phyloP scores from a whole-genome alignment of 2,113 vertebrate genomes.

The Marmota monax region DNA sequence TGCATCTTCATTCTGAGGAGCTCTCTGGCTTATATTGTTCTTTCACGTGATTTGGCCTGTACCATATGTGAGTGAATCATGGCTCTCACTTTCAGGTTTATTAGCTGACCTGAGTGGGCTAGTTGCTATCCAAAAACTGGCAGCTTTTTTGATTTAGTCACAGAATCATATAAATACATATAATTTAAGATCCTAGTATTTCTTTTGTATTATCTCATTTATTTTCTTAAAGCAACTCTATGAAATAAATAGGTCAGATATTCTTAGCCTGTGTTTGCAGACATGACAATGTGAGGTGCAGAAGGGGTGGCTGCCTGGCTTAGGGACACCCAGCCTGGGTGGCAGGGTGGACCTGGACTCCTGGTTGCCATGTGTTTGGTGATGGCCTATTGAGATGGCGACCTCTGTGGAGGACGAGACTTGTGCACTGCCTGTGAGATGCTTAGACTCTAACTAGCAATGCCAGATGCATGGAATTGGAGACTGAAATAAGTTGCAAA shows the following conservation, averaged over 20 bases:
- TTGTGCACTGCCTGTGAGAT: background rate
- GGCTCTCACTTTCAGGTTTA: background rate
- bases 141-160: background rate
- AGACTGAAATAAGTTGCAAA: background rate
- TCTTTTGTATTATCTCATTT: background rate
- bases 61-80: background rate
- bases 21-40: background rate
- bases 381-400: no score
- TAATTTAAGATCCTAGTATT: background rate
- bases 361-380: background rate
- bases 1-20: background rate
- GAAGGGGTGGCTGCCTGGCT: background rate
- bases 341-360: background rate
- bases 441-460: background rate
- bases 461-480: background rate
- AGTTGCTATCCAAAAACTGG: background rate
- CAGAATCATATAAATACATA: background rate
- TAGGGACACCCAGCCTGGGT: background rate
- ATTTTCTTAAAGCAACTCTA: background rate
- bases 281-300: background rate
- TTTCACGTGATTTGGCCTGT: background rate
- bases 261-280: background rate
- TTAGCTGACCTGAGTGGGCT: background rate
- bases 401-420: background rate
- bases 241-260: background rate